phyloP scores from a whole-genome alignment of 2,113 vertebrate genomes.

The Ageneiosus marmoratus region DNA sequence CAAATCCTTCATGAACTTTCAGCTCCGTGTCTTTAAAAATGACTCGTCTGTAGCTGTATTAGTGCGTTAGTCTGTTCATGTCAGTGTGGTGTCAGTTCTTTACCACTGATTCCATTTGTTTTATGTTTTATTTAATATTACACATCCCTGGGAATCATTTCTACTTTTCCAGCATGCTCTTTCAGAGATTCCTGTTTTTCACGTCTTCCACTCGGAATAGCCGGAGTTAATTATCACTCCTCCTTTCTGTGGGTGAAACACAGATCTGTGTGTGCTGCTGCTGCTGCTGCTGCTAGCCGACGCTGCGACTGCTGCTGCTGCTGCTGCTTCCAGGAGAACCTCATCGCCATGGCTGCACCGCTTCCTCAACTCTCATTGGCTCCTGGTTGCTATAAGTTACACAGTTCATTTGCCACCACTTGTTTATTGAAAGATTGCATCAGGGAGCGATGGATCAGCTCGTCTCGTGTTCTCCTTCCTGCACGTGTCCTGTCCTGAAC shows the following conservation, averaged over 20 bases:
- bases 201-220: background rate
- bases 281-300: constrained; percentile 59
- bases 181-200: background rate
- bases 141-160: background rate
- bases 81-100: background rate
- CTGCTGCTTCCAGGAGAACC: constrained; percentile 67
- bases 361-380: constrained; percentile 76
- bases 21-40: background rate
- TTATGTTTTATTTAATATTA: background rate
- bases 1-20: background rate
- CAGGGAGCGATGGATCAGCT: constrained; percentile 38
- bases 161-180: background rate
- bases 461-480: constrained; percentile 36
- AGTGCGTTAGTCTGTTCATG: background rate
- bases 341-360: constrained; percentile 81
- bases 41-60: no score
- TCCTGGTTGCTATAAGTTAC: constrained; percentile 85
- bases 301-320: constrained; percentile 59
- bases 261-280: constrained; percentile 48
- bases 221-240: constrained; percentile 20
- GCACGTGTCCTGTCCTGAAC: constrained; percentile 21
- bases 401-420: constrained; percentile 60
- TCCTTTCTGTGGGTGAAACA: constrained; percentile 38
- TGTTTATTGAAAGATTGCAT: constrained; percentile 59
- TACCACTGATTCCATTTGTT: background rate